phyloP scores from a whole-genome alignment of 2,113 vertebrate species.

The Erythrolamprus reginae region DNA sequence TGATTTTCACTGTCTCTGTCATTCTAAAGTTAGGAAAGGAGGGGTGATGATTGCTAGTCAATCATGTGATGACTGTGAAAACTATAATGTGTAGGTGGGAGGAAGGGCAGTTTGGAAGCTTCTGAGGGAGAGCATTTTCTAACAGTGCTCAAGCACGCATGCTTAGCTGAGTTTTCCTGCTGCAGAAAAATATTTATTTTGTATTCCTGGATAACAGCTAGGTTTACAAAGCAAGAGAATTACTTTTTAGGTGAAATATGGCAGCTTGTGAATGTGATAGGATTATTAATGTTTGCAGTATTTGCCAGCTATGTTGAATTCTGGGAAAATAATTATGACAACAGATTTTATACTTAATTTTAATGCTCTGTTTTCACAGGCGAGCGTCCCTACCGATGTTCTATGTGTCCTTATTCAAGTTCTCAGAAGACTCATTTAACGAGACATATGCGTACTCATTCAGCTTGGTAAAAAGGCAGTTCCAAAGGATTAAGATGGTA shows the following conservation, averaged over 20 bases:
- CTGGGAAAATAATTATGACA: background rate
- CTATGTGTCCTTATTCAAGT: slow-evolving; percentile 93
- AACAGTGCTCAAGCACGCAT: background rate
- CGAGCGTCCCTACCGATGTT: slow-evolving; percentile 91
- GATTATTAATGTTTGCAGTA: background rate
- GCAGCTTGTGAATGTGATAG: background rate
- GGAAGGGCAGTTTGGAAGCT: background rate
- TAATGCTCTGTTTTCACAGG: slow-evolving; percentile 71
- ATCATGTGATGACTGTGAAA: background rate
- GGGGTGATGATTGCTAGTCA: background rate
- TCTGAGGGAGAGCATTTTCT: background rate
- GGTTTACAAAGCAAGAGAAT: background rate
- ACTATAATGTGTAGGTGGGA: background rate
- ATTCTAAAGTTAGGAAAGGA: background rate
- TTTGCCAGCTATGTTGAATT: background rate
- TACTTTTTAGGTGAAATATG: background rate
- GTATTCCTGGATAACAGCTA: background rate
- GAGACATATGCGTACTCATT: slow-evolving; percentile 96
- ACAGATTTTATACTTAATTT: slow-evolving; percentile 21
- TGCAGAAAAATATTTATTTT: background rate
- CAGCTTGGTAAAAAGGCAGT: slow-evolving; percentile 75
- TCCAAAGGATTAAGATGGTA: background rate
- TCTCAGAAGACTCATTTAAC: slow-evolving; percentile 99
- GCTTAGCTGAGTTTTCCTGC: background rate
- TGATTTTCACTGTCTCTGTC: background rate